These are phyloP conservation scores for Megaptera novaeangliae DNA, from an alignment of 2,113 vertebrate genomes.

Conservation along the genomic window DNA sequence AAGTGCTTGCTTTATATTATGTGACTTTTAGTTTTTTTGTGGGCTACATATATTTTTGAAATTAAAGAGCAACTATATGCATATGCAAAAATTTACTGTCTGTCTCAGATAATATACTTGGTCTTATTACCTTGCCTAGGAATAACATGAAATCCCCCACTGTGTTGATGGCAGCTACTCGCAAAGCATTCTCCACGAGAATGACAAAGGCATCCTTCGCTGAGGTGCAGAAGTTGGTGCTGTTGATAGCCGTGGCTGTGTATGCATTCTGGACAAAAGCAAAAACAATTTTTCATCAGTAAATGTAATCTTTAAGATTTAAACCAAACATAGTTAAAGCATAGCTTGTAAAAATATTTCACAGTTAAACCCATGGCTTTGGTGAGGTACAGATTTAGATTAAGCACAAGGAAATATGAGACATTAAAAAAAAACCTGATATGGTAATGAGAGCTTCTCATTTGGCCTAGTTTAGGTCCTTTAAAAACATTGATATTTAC, in stretches of 20 bases:
- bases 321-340: background rate
- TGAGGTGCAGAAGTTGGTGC: slow-evolving; percentile 98
- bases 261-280: slow-evolving; percentile 91
- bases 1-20: background rate
- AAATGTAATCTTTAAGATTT: background rate
- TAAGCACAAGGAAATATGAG: background rate
- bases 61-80: background rate
- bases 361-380: background rate
- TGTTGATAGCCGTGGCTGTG: slow-evolving; percentile 98
- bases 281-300: slow-evolving; percentile 11
- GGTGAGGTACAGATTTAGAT: background rate
- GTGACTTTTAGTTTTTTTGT: background rate
- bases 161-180: slow-evolving; percentile 97
- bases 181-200: slow-evolving; percentile 95
- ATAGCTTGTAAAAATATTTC: background rate
- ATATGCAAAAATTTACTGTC: background rate
- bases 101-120: background rate
- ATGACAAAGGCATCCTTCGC: slow-evolving; percentile 97
- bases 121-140: slow-evolving; percentile 93
- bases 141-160: slow-evolving; percentile 98
- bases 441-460: background rate
- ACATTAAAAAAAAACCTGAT: background rate
- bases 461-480: background rate
- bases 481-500: background rate
- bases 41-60: background rate